Evolutionary conservation across 2,113 vertebrate genomes (phyloP), one percentile per base, ranked within the genome.

Genomic region (Vulpes ferrilata): DNA sequence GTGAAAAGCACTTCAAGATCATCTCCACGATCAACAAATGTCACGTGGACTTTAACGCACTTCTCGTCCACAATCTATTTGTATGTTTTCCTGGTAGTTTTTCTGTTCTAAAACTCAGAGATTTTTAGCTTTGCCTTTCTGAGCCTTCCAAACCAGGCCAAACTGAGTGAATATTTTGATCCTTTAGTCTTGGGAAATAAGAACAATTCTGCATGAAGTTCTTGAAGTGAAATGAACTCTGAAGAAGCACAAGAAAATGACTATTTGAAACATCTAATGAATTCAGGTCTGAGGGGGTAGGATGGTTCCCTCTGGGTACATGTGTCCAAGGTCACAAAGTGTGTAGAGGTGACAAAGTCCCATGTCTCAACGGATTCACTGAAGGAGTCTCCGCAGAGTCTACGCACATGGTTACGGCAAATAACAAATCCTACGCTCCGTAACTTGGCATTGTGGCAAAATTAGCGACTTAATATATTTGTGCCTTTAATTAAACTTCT

Each of bases 211-310:
- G 10, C 43, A 51, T 38, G 48, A 43, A 76, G 59, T 5, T 74
- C 20, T 48, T 76, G 9, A 97, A 96, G 59, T 60, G 85, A 95
- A 96, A 91, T 80, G 25, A 91, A 95, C 87, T 90, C n/a, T 92
- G 13, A 74, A 76, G 65, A 90, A 84, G 74, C n/a, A 96, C 43
- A 86, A 93, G 48, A 89, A 92, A 88, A 86, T 3, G 53, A 55
- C 23, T 55, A 79, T 27, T 87, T 92, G 90, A 69, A 89, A 55
- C 64, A 51, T 27, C 59, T 65, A 78, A 60, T 80, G 23, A 88
- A 38, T 93, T 91, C 48, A 53, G 17, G 19, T 90, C 90, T 48
- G 20, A 38, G 64, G 67, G 38, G 27, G 27, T 30, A 25, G 73
- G n/a, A 71, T 6, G 4, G 4, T 11, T 64, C 10, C 23, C 5